Evolutionary conservation across 2,888 invertebrate species (phyloP), one percentile per base, ranked within the genome.

Genomic region (Furcula furcula): DNA sequence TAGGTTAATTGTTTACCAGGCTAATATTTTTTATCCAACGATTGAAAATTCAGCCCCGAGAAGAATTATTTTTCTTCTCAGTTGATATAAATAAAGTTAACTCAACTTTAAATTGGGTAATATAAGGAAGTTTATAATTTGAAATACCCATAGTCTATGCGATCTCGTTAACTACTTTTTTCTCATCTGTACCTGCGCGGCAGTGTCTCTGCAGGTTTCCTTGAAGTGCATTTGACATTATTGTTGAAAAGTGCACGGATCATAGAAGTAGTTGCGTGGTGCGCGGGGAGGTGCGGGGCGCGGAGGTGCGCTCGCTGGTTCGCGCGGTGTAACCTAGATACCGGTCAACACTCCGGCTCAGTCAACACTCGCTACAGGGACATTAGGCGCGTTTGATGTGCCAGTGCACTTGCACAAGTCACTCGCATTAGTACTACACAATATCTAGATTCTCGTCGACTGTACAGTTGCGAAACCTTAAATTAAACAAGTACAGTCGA

Each of bases 291-390:
- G 51, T 51, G 32, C 50, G 37, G 50, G 47, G 57, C 31, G 48
- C 36, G 46, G 45, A 45, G 58, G 65, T 46, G 68, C 54, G 66
- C 54, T 67, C 69, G 77, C 65, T 68, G 76, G 78, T 78, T 78
- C 76, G 85, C 77, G 84, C 83, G 59, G 75, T 72, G 82, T 87
- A 86, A 87, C 88, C 88, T 86, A 88, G 81, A 88, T 88, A 80
- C 87, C 87, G 88, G 88, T 88, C 88, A 88, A 83, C 87, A 88
- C 87, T 87, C 88, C 88, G 86, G 66, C 85, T 79, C 87, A 88
- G 87, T 87, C 88, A 87, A 88, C 88, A 88, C 82, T 86, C 88
- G 87, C 84, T 84, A 85, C 88, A 88, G 88, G 87, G 88, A 85
- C 87, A 81, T 85, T 74, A 65, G 85, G 72, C 66, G 76, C 76